phyloP scores from a whole-genome alignment of 2,113 vertebrate genomes.

The Vireo altiloquus region DNA sequence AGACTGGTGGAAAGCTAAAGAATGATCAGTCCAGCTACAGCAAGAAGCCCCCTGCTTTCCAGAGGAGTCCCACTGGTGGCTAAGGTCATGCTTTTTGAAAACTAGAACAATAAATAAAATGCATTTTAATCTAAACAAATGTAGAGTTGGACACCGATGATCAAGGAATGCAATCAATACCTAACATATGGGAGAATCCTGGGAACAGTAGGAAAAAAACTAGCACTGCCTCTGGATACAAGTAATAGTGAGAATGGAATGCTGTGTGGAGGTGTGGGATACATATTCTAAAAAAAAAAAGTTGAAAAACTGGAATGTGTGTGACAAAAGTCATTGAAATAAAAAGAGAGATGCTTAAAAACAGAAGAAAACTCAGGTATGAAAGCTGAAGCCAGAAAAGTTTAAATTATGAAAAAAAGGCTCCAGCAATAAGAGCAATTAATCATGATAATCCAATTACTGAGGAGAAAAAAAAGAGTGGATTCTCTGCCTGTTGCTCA shows the following conservation, averaged over 20 bases:
- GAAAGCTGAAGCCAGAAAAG: neutral
- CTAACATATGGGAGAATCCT: neutral
- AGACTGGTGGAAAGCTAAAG: neutral
- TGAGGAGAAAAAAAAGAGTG: rapidly evolving
- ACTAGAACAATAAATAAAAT: neutral
- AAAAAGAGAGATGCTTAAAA: neutral
- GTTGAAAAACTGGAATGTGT: neutral
- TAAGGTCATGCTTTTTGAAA: neutral
- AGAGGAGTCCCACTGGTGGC: neutral
- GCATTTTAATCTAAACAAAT: neutral
- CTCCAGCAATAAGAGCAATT: neutral
- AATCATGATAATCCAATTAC: neutral
- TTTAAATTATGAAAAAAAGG: neutral
- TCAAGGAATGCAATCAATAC: neutral
- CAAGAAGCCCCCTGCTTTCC: neutral
- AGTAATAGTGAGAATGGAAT: neutral
- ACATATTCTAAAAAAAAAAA: neutral
- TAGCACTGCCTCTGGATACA: neutral
- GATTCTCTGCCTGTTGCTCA: neutral
- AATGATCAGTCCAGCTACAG: neutral
- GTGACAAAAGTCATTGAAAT: neutral
- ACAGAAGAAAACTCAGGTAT: neutral
- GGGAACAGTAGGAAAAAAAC: neutral
- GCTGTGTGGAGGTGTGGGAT: neutral
- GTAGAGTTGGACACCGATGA: neutral